Base-by-base conservation (phyloP, 2,888 invertebrate genomes). In the Dryococelus australis region DNA sequence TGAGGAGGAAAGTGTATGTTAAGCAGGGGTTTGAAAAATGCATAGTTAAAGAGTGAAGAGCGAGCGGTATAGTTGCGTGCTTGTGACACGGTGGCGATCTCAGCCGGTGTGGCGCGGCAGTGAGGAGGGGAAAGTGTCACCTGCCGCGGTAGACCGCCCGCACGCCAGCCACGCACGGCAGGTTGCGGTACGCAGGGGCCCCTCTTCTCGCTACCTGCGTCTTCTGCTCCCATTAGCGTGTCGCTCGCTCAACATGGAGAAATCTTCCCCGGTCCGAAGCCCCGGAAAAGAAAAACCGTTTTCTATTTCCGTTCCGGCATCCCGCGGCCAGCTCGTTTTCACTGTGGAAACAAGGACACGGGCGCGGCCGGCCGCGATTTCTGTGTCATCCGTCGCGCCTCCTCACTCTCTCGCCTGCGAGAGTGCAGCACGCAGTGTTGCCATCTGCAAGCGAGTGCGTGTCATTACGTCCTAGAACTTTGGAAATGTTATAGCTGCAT, bases 251-350 rank as follows among this genome's bases (percentile, higher is more conserved):
- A n/a, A n/a, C 65, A n/a, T n/a, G 65, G 65, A 65, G 65, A 65
- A 65, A 65, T 65, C 65, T 65, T 20, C 65, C 24, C 65, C 13
- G 24, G 10, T 20, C n/a, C 13, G 65, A 16, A 20, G 13, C 24
- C 26, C 86, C 80, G 86, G 80, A 80, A 86, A 86, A 28, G 65
- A 85, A 27, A 85, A 51, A 20, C 28, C 2, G 43, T 47, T 47
- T 53, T 35, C 6, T 53, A 16, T 26, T 27, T 85, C 47, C 16
- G 85, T 79, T 24, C 2, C 85, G 51, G 53, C 26, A 65, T 28
- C 20, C 85, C 43, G 86, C 86, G 51, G 85, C 85, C 35, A 20
- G 24, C n/a, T 65, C 65, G 65, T 65, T 65, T 65, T 65, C 65
- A 65, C 65, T n/a, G 65, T 65, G 65, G 65, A 65, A 65, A 65